Evolutionary conservation across 2,888 invertebrate genomes (phyloP).

Genomic region (Phragmatobia fuliginosa): DNA sequence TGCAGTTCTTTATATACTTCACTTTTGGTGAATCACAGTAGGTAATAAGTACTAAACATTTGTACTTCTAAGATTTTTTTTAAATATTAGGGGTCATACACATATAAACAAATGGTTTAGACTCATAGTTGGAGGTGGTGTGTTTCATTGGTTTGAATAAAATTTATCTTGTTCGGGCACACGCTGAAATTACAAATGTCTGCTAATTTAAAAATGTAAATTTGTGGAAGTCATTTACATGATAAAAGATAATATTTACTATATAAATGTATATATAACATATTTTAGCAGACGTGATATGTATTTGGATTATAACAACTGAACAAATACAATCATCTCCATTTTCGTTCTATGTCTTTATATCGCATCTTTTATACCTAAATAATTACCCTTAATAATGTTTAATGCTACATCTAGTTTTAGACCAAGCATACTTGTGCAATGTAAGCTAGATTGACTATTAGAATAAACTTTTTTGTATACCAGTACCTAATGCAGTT

Average conservation of each 20-base stretch:
- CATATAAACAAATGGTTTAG: background rate
- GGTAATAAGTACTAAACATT: too few relatives aligned
- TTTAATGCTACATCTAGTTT: too few relatives aligned
- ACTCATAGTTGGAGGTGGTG: background rate
- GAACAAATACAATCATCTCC: background rate
- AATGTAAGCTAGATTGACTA: too few relatives aligned
- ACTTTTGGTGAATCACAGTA: background rate
- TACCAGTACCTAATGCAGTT: too few relatives aligned
- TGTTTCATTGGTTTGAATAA: background rate
- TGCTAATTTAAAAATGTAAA: background rate
- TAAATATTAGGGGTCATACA: too few relatives aligned
- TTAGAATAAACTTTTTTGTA: too few relatives aligned
- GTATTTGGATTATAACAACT: background rate
- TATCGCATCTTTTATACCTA: background rate
- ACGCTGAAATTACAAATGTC: background rate
- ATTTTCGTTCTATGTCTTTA: background rate
- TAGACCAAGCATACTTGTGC: too few relatives aligned
- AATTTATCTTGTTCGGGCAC: background rate
- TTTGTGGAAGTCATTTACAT: background rate
- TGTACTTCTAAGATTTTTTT: too few relatives aligned
- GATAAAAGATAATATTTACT: background rate
- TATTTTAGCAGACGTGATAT: background rate
- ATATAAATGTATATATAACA: background rate
- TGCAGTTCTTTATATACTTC: background rate
- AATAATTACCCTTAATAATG: too few relatives aligned